Evolutionary conservation across 1,140 invertebrate species (phyloP).

Genomic region (Neomicropteryx cornuta): DNA sequence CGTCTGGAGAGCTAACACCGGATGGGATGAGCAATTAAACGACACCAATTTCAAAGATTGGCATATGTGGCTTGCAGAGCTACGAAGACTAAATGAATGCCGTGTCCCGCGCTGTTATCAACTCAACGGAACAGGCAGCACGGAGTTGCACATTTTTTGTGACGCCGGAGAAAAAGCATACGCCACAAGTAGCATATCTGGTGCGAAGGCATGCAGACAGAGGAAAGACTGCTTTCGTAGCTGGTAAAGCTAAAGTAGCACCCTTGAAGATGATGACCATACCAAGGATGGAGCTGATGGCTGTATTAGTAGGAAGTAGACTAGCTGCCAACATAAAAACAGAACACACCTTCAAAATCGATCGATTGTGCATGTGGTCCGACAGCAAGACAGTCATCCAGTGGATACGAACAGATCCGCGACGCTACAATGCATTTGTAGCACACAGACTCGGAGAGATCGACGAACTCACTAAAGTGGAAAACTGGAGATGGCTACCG

Average conservation of each 20-base stretch:
- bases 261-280: constrained; percentile 16
- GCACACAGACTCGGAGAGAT: constrained; percentile 21
- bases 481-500: constrained; percentile 20
- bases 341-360: constrained; percentile 10
- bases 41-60: constrained; percentile 4
- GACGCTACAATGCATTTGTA: constrained; percentile 15
- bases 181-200: constrained; percentile 16
- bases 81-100: neutral
- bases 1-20: constrained; percentile 18
- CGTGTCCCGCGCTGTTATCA: constrained; percentile 7
- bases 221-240: constrained; percentile 11
- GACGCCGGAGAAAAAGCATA: constrained; percentile 20
- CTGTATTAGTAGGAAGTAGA: constrained; percentile 15
- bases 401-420: constrained; percentile 19
- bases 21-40: constrained; percentile 21
- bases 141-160: constrained; percentile 14
- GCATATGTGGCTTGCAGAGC: constrained; percentile 5
- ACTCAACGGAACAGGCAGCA: neutral
- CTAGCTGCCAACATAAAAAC: constrained; percentile 8
- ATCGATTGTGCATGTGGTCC: constrained; percentile 15
- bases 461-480: constrained; percentile 13
- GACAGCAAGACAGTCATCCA: constrained; percentile 19
- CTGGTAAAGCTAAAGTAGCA: constrained; percentile 15
- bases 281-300: constrained; percentile 18
- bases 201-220: neutral